Conservation (phyloP, 2,113 vertebrate species). For the Ciconia boyciana region DNA sequence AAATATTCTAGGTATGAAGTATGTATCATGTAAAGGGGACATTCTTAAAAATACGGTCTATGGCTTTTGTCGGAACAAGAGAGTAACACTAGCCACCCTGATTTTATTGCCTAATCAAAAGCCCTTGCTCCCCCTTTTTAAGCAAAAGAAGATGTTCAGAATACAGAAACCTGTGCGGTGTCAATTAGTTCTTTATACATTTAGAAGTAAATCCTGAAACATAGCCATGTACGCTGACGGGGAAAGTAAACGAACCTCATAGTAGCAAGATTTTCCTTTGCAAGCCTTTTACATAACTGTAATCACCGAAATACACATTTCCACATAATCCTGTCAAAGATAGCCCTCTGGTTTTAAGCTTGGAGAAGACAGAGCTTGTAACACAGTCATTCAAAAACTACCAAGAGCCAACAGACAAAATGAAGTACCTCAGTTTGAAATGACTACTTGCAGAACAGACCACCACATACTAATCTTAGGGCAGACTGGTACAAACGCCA, state of each 20-base stretch:
- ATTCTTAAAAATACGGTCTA: not conserved
- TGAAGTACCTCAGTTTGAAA: not conserved
- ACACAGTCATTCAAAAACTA: not conserved
- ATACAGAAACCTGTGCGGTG: not conserved
- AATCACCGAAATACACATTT: not conserved
- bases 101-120: not conserved
- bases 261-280: not conserved
- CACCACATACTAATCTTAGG: not conserved
- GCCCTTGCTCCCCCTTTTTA: not conserved
- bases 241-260: not conserved
- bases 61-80: not conserved
- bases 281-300: constrained; percentile 37
- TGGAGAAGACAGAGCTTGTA: not conserved
- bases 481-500: not conserved
- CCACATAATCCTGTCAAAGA: constrained; percentile 5
- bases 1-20: not conserved
- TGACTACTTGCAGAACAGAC: not conserved
- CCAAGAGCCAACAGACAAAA: not conserved
- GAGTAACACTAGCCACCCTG: not conserved
- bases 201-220: not conserved
- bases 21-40: not conserved
- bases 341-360: not conserved
- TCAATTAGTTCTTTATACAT: not conserved
- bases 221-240: not conserved
- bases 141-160: not conserved